phyloP scores from a whole-genome alignment of 2,797 vertebrate genomes.

The Corythornis leucogaster region DNA sequence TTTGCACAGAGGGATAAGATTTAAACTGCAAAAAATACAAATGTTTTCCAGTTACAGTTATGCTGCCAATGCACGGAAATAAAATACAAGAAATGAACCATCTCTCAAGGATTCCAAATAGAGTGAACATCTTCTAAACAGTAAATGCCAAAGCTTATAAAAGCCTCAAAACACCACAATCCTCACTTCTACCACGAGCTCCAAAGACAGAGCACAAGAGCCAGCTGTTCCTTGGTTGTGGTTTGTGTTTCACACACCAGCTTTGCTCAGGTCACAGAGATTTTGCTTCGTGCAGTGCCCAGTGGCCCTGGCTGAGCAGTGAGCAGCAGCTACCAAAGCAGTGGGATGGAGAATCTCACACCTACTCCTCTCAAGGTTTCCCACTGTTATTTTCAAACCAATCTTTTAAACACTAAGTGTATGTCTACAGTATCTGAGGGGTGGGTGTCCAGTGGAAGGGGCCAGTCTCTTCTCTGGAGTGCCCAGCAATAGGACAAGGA shows the following conservation, averaged over 20 bases:
- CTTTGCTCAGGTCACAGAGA: not conserved
- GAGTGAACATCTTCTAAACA: not conserved
- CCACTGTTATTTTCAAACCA: not conserved
- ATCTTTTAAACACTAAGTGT: not conserved
- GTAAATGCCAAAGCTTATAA: conserved; percentile 10
- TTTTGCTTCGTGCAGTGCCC: not conserved
- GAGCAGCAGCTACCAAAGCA: not conserved
- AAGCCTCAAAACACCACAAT: not conserved
- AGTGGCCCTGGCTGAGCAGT: not conserved
- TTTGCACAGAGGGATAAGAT: not conserved
- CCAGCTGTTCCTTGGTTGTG: not conserved
- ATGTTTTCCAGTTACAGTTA: not conserved
- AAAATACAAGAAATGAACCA: conserved; percentile 21
- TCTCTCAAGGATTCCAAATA: conserved; percentile 27
- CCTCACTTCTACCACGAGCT: not conserved
- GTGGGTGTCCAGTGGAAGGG: too few species aligned
- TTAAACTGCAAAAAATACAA: conserved; percentile 1
- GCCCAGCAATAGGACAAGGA: too few species aligned
- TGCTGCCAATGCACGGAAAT: not conserved
- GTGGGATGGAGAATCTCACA: not conserved
- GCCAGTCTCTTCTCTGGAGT: too few species aligned
- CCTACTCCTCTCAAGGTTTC: not conserved
- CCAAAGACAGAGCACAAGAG: not conserved
- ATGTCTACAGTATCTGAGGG: too few species aligned
- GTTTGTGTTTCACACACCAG: not conserved